Conservation (phyloP, 1,140 invertebrate species). For the Bombus haemorrhoidalis region DNA sequence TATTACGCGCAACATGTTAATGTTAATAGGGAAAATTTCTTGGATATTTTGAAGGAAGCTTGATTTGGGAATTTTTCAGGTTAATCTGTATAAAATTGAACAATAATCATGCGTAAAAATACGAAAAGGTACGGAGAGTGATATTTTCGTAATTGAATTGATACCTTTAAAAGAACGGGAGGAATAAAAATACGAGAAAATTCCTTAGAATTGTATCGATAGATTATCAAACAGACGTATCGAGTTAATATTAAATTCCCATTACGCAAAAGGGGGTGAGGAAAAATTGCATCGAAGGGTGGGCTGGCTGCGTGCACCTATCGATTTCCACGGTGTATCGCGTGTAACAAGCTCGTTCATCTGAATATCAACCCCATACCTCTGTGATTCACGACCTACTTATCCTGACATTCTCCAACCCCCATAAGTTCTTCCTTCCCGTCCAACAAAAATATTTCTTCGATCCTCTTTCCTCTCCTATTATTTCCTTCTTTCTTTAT, state of each 20-base stretch:
- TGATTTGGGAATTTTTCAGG: too few relatives aligned
- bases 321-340: conserved; percentile 60
- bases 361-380: conserved; percentile 51
- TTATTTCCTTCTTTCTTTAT: neutral
- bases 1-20: too few relatives aligned
- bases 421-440: neutral
- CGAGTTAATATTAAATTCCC: conserved; percentile 54
- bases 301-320: conserved; percentile 32
- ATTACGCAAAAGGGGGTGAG: conserved; percentile 47
- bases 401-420: conserved; percentile 8
- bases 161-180: neutral
- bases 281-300: conserved; percentile 41
- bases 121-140: too few relatives aligned
- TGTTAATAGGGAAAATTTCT: too few relatives aligned
- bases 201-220: neutral
- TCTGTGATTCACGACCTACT: conserved; percentile 50
- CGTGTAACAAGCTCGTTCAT: conserved; percentile 62
- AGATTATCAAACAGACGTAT: conserved; percentile 4
- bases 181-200: neutral
- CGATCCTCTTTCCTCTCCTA: neutral
- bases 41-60: too few relatives aligned
- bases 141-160: neutral
- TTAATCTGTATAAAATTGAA: too few relatives aligned
- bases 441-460: conserved; percentile 34
- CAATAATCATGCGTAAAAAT: too few relatives aligned